Evolutionary conservation across 2,888 invertebrate genomes (phyloP), one percentile per base, ranked within the genome.

Genomic region (Acrocera orbiculus): DNA sequence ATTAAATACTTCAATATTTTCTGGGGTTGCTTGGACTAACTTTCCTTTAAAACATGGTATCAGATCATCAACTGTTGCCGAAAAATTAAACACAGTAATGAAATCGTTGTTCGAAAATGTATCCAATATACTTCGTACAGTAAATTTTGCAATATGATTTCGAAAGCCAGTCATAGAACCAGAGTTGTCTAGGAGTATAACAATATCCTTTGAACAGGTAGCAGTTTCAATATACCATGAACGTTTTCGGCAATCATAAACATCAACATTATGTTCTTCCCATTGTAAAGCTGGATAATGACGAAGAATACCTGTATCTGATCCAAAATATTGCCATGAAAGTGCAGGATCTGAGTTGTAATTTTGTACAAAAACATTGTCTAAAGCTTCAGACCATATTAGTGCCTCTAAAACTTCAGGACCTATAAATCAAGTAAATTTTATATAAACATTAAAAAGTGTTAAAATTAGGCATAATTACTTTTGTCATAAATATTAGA

Each of bases 191-290:
- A 98, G 67, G 34, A 99, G 65, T 38, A 99, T 90, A 17, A 98
- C 74, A 46, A 98, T 79, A 52, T 96, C 95, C 62, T 98, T 98
- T 7, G 95, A 90, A 49, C 92, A 92, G 0, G 95, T 92, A 1
- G 96, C 90, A 0, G 95, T 95, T 63, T 93, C 87, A 43, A 96
- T 90, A 56, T 90, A 98, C 93, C 93, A 95, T 26, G 86, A 83
- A 37, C 82, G 69, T 27, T 83, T 78, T 34, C 95, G 71, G 49
- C 90, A 93, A 57, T 98, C 96, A 58, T 87, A 96, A 3, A 80
- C 70, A 54, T 92, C 90, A 5, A 65, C 63, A 41, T 66, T 63
- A 27, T 63, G 56, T 32, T 58, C 50, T 17, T 63, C 64, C 83
- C 82, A 82, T 14, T 71, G 69, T 57, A 76, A 69, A 2, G 77